Base-by-base conservation (phyloP, 2,113 vertebrate species). In the Nestor notabilis region DNA sequence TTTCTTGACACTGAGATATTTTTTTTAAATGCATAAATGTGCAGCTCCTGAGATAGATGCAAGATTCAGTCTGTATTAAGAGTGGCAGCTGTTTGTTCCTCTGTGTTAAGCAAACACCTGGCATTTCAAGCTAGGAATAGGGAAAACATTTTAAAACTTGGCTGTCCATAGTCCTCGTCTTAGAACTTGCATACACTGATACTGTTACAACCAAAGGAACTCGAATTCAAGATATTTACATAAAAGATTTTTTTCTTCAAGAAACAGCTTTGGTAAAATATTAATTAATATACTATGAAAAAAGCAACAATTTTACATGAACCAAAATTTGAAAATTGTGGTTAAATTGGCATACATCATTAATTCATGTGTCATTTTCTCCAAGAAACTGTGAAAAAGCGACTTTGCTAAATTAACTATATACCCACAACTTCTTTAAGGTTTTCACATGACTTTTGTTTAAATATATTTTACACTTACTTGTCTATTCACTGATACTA, bases 351-450 rank as follows among this genome's bases (percentile, higher is more conserved):
- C 66, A 27, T 17, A 74, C 24, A 31, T 71, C 69, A 56, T 31
- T 72, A 95, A 91, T 70, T 72, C 35, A 83, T 16, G 29, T 44
- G 41, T 66, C 2, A 55, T 74, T 96, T 95, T 92, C 69, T 43
- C 15, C 74, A 83, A 93, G 52, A 81, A 92, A 66, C 76, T 9
- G 37, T 87, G 79, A 88, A 91, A 90, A 96, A 52, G 4, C 50
- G 63, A n/a, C 47, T 96, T 91, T 91, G 61, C 66, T 50, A 89
- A 93, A 91, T 88, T 96, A 96, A 91, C 68, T 77, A 58, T 66
- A 91, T 65, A 85, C 17, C 16, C 60, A 86, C 53, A 66, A 13
- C n/a, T 76, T 15, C 33, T 46, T 87, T 68, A 87, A 31, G 25
- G 72, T 29, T 93, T 97, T 95, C 72, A 50, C 53, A 6, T 20